A percentile compares a stretch with the other conserved stretches of the same genome.
Conservation (phyloP, 2,113 vertebrate species). For the Zeus faber region DNA sequence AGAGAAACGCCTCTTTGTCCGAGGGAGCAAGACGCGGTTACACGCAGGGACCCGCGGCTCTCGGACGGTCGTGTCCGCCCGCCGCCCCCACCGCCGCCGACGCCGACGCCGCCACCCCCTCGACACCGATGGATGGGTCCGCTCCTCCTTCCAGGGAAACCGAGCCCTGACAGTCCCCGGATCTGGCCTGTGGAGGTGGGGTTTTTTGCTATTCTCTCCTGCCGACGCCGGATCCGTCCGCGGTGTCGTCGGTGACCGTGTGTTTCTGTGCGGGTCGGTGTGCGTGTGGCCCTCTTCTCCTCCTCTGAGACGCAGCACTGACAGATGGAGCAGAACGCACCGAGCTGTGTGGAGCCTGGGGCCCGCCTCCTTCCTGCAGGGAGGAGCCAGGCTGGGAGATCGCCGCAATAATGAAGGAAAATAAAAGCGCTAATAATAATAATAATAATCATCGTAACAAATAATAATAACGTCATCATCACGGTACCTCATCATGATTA, state of each 20-base stretch:
- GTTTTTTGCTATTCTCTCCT: too few relatives aligned
- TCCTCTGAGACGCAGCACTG: slow-evolving; percentile 44
- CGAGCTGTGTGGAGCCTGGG: slow-evolving; percentile 71
- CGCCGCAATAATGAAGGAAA: too few relatives aligned
- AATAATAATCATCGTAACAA: too few relatives aligned
- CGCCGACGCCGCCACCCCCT: background rate
- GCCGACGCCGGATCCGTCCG: too few relatives aligned
- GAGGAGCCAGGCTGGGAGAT: slow-evolving; percentile 73
- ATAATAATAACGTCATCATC: too few relatives aligned
- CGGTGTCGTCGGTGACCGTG: too few relatives aligned
- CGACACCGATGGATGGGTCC: background rate
- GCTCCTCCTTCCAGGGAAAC: too few relatives aligned
- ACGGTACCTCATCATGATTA: too few relatives aligned
- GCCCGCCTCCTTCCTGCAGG: slow-evolving; percentile 63
- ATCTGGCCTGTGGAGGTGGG: too few relatives aligned
- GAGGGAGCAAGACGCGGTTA: background rate
- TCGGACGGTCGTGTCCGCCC: slow-evolving; percentile 52
- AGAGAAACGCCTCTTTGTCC: slow-evolving; percentile 15
- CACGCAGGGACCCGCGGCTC: slow-evolving; percentile 17
- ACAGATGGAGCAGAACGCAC: slow-evolving; percentile 67
- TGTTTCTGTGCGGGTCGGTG: background rate
- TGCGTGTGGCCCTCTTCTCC: slow-evolving; percentile 3
- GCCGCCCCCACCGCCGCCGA: slow-evolving; percentile 21
- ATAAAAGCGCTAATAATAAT: too few relatives aligned
- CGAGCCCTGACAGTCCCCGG: too few relatives aligned